phyloP scores from a whole-genome alignment of 1,140 invertebrate genomes.

The Arion vulgaris region DNA sequence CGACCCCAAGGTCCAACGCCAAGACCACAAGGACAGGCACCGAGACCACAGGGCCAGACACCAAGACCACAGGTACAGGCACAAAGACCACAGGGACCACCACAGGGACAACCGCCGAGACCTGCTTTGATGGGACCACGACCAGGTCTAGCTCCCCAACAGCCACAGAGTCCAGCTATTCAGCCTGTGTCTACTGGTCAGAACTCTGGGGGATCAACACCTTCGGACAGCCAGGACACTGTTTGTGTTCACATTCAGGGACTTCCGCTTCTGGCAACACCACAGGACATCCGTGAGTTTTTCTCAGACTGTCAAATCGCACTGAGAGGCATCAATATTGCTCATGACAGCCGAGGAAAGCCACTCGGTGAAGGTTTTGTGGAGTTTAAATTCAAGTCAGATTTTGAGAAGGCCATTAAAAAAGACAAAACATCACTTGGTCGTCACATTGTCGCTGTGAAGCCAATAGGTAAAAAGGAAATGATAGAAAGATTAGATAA shows the following conservation, averaged over 20 bases:
- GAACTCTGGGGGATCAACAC: slow-evolving; percentile 17
- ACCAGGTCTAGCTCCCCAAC: slow-evolving; percentile 1
- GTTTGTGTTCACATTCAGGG: slow-evolving; percentile 55
- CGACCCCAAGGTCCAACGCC: not conserved
- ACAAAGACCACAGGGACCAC: not conserved
- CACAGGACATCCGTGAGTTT: slow-evolving; percentile 83
- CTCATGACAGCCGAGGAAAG: slow-evolving; percentile 85
- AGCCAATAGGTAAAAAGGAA: slow-evolving; percentile 78
- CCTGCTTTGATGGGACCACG: slow-evolving; percentile 22
- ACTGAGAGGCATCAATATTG: slow-evolving; percentile 87
- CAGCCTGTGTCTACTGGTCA: not conserved
- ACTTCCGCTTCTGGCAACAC: slow-evolving; percentile 57
- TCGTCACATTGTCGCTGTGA: slow-evolving; percentile 76
- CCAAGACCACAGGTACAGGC: not conserved
- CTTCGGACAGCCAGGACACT: not conserved
- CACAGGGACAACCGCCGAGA: not conserved
- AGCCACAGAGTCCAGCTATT: slow-evolving; percentile 1
- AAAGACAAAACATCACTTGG: slow-evolving; percentile 72
- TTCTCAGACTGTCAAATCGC: slow-evolving; percentile 85
- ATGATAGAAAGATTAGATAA: slow-evolving; percentile 62
- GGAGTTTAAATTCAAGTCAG: slow-evolving; percentile 82
- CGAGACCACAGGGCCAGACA: not conserved
- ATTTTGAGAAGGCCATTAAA: slow-evolving; percentile 80
- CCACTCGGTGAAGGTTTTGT: slow-evolving; percentile 89
- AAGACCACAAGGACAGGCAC: not conserved